Percentiles rank a stretch among this genome's conserved stretches.
Conservation (phyloP, 2,888 invertebrate species). For the Bhutanitis thaidina region DNA sequence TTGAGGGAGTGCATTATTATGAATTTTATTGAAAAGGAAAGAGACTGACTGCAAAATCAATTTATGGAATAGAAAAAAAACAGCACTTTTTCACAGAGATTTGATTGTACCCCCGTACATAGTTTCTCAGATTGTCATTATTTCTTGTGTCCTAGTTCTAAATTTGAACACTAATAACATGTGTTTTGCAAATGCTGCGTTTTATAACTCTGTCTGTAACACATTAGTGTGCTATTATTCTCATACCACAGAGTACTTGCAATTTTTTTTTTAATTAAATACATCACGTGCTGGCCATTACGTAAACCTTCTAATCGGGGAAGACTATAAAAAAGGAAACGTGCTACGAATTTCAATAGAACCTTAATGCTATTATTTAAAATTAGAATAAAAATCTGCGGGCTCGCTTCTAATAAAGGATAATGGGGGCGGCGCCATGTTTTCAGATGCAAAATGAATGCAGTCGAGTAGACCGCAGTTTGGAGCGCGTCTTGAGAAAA, state of each 20-base stretch:
- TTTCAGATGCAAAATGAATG: conserved; percentile 47
- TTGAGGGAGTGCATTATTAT: too few species aligned
- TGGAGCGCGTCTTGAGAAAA: conserved; percentile 27
- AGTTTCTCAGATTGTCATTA: not conserved
- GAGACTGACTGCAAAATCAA: too few species aligned
- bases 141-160: not conserved
- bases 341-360: conserved; percentile 50
- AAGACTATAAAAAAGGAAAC: conserved; percentile 48
- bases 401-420: conserved; percentile 42
- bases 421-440: conserved; percentile 32
- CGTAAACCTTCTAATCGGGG: conserved; percentile 40
- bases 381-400: conserved; percentile 46
- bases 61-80: too few species aligned
- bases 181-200: conserved; percentile 13
- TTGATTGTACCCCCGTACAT: too few species aligned
- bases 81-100: not conserved
- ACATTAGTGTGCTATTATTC: not conserved
- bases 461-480: conserved; percentile 37
- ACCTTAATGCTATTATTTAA: conserved; percentile 29
- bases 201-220: not conserved
- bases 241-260: not conserved
- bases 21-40: too few species aligned
- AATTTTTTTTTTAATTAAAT: conserved; percentile 31
- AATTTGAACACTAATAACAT: conserved; percentile 1
- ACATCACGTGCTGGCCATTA: conserved; percentile 42